These are phyloP conservation scores for Papilio machaon DNA, from an alignment of 1,140 invertebrate genomes.

Conservation along the genomic window DNA sequence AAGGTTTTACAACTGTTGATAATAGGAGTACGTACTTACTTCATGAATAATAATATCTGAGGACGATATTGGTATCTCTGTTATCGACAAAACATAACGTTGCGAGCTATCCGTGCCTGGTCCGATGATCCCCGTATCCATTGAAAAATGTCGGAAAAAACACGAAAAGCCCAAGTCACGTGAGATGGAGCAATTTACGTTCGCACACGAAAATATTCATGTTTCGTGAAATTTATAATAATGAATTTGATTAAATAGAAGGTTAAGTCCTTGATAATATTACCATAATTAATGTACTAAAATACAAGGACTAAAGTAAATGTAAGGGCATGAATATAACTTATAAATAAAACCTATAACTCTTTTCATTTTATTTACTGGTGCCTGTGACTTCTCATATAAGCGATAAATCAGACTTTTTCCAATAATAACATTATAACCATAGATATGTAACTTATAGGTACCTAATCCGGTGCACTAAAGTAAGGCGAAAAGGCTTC, in stretches of 20 bases:
- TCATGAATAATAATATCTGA: slow-evolving; percentile 22
- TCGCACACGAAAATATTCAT: background rate
- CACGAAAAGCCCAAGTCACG: slow-evolving; percentile 50
- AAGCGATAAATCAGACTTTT: background rate
- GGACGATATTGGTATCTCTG: slow-evolving; percentile 34
- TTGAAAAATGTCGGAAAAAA: slow-evolving; percentile 58
- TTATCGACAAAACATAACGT: slow-evolving; percentile 63
- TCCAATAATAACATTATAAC: too few relatives aligned
- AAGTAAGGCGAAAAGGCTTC: too few relatives aligned
- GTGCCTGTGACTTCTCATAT: background rate
- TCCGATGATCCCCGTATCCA: slow-evolving; percentile 47
- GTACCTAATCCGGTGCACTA: too few relatives aligned
- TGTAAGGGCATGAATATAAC: background rate
- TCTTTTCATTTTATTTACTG: background rate
- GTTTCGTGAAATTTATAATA: slow-evolving; percentile 11
- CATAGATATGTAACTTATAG: too few relatives aligned
- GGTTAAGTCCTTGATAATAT: slow-evolving; percentile 7
- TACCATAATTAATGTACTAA: background rate
- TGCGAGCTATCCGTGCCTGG: slow-evolving; percentile 53
- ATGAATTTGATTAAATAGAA: slow-evolving; percentile 1
- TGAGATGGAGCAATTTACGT: slow-evolving; percentile 26
- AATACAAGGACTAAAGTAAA: background rate
- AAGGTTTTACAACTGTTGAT: background rate
- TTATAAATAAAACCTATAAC: background rate
- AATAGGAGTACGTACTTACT: background rate